Evolutionary conservation across 2,888 invertebrate species (phyloP).

Genomic region (Endomychus coccineus): DNA sequence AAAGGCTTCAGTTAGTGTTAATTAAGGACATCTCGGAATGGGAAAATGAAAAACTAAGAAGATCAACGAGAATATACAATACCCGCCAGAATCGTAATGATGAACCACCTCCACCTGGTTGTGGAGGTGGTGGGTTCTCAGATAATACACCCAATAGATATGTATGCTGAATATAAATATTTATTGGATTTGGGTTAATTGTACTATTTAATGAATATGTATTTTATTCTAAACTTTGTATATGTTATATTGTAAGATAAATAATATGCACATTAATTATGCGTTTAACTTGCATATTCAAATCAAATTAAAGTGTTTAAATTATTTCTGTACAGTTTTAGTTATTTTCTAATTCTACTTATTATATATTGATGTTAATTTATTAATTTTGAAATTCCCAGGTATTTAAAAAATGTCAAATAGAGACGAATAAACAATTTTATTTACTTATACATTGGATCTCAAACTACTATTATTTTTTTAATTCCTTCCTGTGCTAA

Average conservation of each 20-base stretch:
- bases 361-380: too few relatives aligned
- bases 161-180: conserved; percentile 31
- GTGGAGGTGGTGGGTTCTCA: conserved; percentile 43
- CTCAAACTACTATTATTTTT: too few relatives aligned
- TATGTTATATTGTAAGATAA: conserved; percentile 16
- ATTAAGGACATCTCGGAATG: conserved; percentile 34
- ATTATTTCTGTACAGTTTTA: too few relatives aligned
- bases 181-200: conserved; percentile 5
- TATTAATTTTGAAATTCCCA: too few relatives aligned
- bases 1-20: conserved; percentile 32
- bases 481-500: too few relatives aligned
- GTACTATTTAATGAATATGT: conserved; percentile 6
- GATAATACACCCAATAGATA: conserved; percentile 37
- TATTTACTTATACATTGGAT: too few relatives aligned
- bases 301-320: too few relatives aligned
- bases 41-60: conserved; percentile 31
- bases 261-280: conserved; percentile 11
- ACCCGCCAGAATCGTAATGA: conserved; percentile 42
- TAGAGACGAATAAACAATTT: too few relatives aligned
- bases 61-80: conserved; percentile 26
- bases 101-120: conserved; percentile 49
- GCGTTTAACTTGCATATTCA: too few relatives aligned
- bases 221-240: conserved; percentile 14
- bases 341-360: background rate
- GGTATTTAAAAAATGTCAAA: too few relatives aligned